phyloP scores from a whole-genome alignment of 2,888 invertebrate genomes.

The Lathronympha strigana region DNA sequence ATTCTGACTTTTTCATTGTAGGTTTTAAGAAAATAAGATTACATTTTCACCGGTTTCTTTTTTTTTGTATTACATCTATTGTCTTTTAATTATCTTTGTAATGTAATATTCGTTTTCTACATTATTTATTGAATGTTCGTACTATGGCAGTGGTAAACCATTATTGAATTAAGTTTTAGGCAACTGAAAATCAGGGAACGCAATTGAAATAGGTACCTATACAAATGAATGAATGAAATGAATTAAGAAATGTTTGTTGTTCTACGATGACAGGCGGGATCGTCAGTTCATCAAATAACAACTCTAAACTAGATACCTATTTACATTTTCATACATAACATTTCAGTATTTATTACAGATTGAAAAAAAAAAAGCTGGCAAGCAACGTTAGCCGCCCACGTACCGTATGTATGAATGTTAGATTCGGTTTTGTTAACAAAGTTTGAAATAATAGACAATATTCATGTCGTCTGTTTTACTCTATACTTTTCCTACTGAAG shows the following conservation, averaged over 20 bases:
- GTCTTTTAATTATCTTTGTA: no score
- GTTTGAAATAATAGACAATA: slow-evolving; percentile 1
- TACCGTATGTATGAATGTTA: background rate
- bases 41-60: no score
- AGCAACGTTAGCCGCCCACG: slow-evolving; percentile 16
- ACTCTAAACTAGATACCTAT: background rate
- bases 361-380: slow-evolving; percentile 26
- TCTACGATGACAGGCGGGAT: background rate
- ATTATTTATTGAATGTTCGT: no score
- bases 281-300: background rate
- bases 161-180: no score
- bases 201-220: no score
- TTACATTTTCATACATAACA: slow-evolving; percentile 26
- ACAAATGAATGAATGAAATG: background rate
- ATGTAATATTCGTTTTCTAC: no score
- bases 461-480: background rate
- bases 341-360: slow-evolving; percentile 14
- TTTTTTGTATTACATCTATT: no score
- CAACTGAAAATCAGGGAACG: no score
- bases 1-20: no score
- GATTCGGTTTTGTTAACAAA: no score
- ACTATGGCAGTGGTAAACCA: no score
- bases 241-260: background rate
- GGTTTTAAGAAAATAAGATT: no score
- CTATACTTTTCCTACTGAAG: background rate